These are phyloP conservation scores for Scalopus aquaticus DNA, from an alignment of 2,113 vertebrate genomes.

Conservation along the genomic window DNA sequence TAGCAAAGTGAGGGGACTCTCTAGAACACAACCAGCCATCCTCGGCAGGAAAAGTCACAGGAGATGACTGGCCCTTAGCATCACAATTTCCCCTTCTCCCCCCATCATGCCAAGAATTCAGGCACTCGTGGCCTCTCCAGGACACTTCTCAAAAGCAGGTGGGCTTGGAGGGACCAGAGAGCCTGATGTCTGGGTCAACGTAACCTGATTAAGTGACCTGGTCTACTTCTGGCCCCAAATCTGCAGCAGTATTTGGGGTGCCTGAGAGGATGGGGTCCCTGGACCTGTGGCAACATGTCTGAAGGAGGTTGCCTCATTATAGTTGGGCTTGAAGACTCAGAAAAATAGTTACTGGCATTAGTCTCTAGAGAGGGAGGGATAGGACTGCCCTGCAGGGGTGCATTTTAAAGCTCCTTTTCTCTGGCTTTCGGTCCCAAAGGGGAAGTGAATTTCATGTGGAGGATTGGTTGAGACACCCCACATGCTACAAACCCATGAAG, in stretches of 20 bases:
- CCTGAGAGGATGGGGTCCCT: neutral
- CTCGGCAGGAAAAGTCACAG: neutral
- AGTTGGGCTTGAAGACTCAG: neutral
- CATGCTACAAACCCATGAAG: neutral
- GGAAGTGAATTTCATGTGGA: neutral
- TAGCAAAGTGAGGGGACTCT: neutral
- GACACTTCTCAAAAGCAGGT: neutral
- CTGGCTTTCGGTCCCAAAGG: neutral
- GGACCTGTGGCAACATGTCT: too few relatives aligned
- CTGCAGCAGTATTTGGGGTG: neutral
- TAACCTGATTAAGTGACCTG: neutral
- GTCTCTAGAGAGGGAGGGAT: conserved; percentile 9
- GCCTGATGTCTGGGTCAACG: neutral
- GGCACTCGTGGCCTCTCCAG: neutral
- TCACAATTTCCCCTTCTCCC: neutral
- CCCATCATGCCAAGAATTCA: neutral
- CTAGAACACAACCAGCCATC: neutral
- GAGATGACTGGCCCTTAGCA: neutral
- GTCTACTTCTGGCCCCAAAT: neutral
- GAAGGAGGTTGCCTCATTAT: neutral
- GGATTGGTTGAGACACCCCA: neutral
- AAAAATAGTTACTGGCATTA: neutral
- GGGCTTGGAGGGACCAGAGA: neutral
- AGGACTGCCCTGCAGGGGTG: neutral
- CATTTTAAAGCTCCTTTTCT: neutral